Conservation (phyloP, 1,140 invertebrate species). For the Drosophila gunungcola region DNA sequence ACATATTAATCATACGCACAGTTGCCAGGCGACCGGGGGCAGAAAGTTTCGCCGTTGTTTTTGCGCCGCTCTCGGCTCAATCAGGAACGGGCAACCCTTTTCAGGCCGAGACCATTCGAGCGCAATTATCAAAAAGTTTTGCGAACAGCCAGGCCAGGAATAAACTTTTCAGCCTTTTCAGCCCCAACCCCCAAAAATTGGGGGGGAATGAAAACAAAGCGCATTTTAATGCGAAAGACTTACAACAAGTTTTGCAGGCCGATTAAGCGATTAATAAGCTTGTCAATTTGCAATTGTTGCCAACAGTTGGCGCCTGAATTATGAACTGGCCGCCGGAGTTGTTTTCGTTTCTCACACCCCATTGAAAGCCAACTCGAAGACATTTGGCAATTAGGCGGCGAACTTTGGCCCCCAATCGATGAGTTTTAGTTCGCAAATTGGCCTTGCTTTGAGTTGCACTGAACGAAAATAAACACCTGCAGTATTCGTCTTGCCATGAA, state of each 20-base stretch:
- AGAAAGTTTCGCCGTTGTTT: slow-evolving; percentile 47
- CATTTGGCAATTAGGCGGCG: slow-evolving; percentile 65
- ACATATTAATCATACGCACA: slow-evolving; percentile 63
- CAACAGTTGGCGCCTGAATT: slow-evolving; percentile 69
- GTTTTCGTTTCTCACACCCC: slow-evolving; percentile 41
- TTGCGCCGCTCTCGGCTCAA: slow-evolving; percentile 35
- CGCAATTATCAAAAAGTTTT: slow-evolving; percentile 80
- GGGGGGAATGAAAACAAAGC: slow-evolving; percentile 42
- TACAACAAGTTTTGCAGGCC: slow-evolving; percentile 78
- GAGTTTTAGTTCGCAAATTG: background rate
- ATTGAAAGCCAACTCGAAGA: slow-evolving; percentile 55
- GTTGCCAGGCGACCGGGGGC: slow-evolving; percentile 44
- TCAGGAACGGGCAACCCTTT: slow-evolving; percentile 58
- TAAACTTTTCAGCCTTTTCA: slow-evolving; percentile 52
- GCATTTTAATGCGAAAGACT: slow-evolving; percentile 72
- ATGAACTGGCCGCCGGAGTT: slow-evolving; percentile 63
- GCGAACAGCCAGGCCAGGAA: slow-evolving; percentile 38
- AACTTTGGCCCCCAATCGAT: slow-evolving; percentile 8
- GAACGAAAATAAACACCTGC: slow-evolving; percentile 63
- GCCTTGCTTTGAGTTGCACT: slow-evolving; percentile 15
- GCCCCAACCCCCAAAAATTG: background rate
- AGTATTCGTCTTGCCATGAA: slow-evolving; percentile 22
- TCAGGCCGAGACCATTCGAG: slow-evolving; percentile 57
- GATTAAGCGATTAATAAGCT: slow-evolving; percentile 83
- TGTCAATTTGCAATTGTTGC: slow-evolving; percentile 81